Evolutionary conservation across 2,888 invertebrate genomes (phyloP).

Genomic region (Piscicola geometra): DNA sequence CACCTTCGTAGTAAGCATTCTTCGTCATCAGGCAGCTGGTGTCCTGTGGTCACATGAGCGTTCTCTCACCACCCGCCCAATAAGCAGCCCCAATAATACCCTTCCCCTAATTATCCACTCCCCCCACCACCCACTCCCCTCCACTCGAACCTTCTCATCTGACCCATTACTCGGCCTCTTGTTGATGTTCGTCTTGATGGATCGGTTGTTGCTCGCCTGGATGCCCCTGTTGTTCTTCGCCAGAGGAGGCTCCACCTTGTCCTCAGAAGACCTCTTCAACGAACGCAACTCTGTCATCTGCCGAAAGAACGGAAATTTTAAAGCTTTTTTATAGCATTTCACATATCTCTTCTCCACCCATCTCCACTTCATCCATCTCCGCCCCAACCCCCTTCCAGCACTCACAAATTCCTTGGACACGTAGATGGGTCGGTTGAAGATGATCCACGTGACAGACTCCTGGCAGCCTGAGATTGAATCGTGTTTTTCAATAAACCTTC

Average conservation of each 20-base stretch:
- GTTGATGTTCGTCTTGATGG: constrained; percentile 50
- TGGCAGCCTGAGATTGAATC: constrained; percentile 66
- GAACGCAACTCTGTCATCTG: constrained; percentile 6
- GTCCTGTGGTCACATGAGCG: too few species aligned
- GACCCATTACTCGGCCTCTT: too few species aligned
- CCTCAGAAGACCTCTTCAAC: constrained; percentile 28
- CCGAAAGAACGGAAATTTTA: background rate
- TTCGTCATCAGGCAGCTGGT: background rate
- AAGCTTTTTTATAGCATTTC: too few species aligned
- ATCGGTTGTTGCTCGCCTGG: constrained; percentile 47
- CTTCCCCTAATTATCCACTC: too few species aligned
- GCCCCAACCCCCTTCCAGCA: too few species aligned
- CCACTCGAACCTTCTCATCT: too few species aligned
- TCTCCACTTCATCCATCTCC: too few species aligned
- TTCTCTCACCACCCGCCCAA: too few species aligned
- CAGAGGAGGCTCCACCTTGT: constrained; percentile 45
- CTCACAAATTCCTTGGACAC: constrained; percentile 89
- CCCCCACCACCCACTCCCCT: too few species aligned
- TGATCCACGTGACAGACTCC: constrained; percentile 98
- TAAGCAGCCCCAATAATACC: too few species aligned
- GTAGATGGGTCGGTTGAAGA: constrained; percentile 94
- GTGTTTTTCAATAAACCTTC: too few species aligned
- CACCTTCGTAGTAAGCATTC: constrained; percentile 8
- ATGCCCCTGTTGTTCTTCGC: constrained; percentile 49
- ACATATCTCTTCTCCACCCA: too few species aligned